phyloP scores from a whole-genome alignment of 2,888 invertebrate species.

The Andrena camellia region DNA sequence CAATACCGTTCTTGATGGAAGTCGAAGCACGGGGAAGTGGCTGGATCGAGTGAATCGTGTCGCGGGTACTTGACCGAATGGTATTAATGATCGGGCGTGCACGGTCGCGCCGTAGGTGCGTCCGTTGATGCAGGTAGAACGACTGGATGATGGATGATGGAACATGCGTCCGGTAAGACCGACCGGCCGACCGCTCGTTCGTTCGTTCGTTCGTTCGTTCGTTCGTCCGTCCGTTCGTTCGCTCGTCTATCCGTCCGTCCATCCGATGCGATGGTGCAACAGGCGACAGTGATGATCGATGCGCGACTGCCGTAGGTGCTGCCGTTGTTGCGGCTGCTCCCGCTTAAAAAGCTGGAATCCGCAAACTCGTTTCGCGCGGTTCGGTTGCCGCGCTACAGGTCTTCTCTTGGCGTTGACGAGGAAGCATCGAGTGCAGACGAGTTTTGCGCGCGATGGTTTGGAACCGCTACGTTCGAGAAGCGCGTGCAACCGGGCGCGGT shows the following conservation, averaged over 20 bases:
- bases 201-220: slow-evolving; percentile 68
- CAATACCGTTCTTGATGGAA: not conserved
- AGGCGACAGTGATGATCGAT: slow-evolving; percentile 84
- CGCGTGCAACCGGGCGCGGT: slow-evolving; percentile 40
- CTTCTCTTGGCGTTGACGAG: not conserved
- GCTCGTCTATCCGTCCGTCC: slow-evolving; percentile 65
- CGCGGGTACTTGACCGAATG: slow-evolving; percentile 68
- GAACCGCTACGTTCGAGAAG: not conserved
- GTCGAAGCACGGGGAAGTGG: slow-evolving; percentile 27
- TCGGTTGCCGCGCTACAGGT: slow-evolving; percentile 3
- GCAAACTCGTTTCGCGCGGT: slow-evolving; percentile 73
- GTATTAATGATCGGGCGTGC: slow-evolving; percentile 70
- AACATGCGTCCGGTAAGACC: slow-evolving; percentile 69
- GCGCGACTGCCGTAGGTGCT: slow-evolving; percentile 74
- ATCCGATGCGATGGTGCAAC: slow-evolving; percentile 78
- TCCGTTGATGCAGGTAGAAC: slow-evolving; percentile 76
- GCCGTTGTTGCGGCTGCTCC: slow-evolving; percentile 68
- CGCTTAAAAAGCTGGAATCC: slow-evolving; percentile 77
- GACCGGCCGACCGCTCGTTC: slow-evolving; percentile 48
- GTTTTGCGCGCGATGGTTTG: not conserved
- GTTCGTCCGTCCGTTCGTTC: slow-evolving; percentile 67
- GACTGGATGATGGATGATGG: slow-evolving; percentile 83
- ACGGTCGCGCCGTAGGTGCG: slow-evolving; percentile 70
- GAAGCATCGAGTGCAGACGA: not conserved
- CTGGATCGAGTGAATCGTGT: slow-evolving; percentile 64